Percentiles rank a stretch among this genome's conserved stretches.
These are phyloP conservation scores for Panulirus ornatus DNA, from an alignment of 1,140 invertebrate genomes.

Conservation along the genomic window DNA sequence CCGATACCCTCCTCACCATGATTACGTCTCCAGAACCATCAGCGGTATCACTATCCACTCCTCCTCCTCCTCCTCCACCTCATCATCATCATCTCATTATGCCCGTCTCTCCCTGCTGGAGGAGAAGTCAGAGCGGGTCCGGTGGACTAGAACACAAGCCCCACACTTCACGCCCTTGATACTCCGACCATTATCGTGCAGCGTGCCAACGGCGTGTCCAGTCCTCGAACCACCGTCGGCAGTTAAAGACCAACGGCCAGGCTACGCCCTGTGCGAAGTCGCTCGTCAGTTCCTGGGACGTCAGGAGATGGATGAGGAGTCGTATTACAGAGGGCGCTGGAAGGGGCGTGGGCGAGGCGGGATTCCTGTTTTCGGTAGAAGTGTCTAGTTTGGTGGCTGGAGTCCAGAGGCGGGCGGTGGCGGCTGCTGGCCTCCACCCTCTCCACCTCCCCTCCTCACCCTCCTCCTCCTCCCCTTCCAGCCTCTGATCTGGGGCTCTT, in stretches of 20 bases:
- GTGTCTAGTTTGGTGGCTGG: conserved; percentile 1
- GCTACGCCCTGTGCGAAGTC: no score
- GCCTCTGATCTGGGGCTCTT: no score
- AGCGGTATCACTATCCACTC: not conserved
- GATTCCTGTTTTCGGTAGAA: conserved; percentile 53
- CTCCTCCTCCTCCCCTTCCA: no score
- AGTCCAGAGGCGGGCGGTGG: not conserved
- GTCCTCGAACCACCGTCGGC: no score
- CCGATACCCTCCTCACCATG: not conserved
- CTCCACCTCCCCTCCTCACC: not conserved
- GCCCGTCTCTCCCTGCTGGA: not conserved
- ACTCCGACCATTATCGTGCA: not conserved
- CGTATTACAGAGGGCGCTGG: not conserved
- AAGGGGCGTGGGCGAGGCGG: conserved; percentile 3
- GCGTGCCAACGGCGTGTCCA: no score
- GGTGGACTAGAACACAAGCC: not conserved
- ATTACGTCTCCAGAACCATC: not conserved
- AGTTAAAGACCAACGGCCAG: no score
- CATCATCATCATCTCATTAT: conserved; percentile 14
- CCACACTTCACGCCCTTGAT: not conserved
- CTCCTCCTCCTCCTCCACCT: not conserved
- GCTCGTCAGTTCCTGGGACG: not conserved
- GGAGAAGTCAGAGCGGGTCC: not conserved
- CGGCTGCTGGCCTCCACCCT: not conserved
- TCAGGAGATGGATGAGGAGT: not conserved